phyloP scores from a whole-genome alignment of 2,113 vertebrate genomes.

The Anguilla japonica region DNA sequence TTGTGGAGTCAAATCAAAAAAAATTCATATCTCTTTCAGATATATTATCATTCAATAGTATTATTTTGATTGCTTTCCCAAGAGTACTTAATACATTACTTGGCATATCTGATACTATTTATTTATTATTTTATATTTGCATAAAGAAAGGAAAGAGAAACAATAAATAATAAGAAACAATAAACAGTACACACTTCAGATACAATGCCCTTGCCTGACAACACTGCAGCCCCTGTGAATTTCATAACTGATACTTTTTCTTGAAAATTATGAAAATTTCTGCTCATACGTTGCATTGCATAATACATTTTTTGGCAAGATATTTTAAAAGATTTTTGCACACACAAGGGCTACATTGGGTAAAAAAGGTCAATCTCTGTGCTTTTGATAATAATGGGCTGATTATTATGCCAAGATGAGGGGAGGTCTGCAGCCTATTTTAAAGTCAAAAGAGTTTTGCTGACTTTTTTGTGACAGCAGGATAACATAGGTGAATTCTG shows the following conservation, averaged over 20 bases:
- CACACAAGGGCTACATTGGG: conserved; percentile 39
- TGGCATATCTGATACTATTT: background rate
- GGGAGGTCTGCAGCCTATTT: conserved; percentile 40
- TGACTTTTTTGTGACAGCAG: conserved; percentile 39
- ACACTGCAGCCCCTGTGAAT: background rate
- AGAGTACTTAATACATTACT: too few species aligned
- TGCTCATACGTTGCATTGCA: conserved; percentile 28
- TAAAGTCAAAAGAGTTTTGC: conserved; percentile 39
- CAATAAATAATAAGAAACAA: too few species aligned
- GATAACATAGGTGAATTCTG: conserved; percentile 36
- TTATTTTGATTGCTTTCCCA: too few species aligned
- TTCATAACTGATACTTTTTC: conserved; percentile 33
- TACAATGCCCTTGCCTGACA: background rate
- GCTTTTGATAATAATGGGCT: conserved; percentile 23
- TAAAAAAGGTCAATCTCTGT: conserved; percentile 34
- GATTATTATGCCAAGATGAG: conserved; percentile 38
- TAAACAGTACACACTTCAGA: conserved; percentile 3
- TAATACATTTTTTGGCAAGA: conserved; percentile 39
- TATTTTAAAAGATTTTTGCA: conserved; percentile 36
- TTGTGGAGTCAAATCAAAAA: too few species aligned
- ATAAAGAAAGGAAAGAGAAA: too few species aligned
- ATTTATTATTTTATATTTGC: background rate
- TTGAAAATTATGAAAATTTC: conserved; percentile 32
- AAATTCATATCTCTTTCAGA: too few species aligned
- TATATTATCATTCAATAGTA: too few species aligned